Evolutionary conservation across 2,888 invertebrate species (phyloP).

Genomic region (Aphodius granarius): DNA sequence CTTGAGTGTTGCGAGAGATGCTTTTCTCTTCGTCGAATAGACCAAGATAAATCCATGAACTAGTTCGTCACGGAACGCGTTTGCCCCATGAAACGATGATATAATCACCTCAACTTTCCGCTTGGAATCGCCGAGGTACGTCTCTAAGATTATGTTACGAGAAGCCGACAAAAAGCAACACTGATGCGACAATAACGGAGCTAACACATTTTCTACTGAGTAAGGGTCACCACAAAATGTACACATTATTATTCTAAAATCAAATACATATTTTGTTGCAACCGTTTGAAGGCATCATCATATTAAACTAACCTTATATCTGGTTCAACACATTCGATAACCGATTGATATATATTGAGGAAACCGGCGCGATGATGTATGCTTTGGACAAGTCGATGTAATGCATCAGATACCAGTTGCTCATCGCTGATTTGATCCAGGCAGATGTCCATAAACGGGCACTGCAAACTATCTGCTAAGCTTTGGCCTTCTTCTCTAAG

Average conservation of each 20-base stretch:
- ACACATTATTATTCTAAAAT: conserved; percentile 84
- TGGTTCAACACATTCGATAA: conserved; percentile 79
- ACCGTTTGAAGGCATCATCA: no score
- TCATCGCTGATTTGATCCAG: conserved; percentile 67
- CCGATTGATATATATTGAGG: conserved; percentile 70
- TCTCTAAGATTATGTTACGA: conserved; percentile 87
- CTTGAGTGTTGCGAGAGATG: conserved; percentile 90
- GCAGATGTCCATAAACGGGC: conserved; percentile 82
- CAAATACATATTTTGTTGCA: background rate
- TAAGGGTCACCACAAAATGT: conserved; percentile 96
- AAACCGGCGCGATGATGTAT: conserved; percentile 79
- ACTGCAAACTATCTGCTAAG: conserved; percentile 84
- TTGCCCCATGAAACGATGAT: conserved; percentile 92
- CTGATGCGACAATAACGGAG: conserved; percentile 84
- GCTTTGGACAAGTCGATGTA: conserved; percentile 73
- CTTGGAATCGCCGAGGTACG: conserved; percentile 88
- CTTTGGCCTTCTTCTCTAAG: conserved; percentile 88
- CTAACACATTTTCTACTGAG: conserved; percentile 85
- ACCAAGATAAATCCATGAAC: conserved; percentile 95
- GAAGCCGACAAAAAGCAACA: conserved; percentile 85
- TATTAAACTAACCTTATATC: conserved; percentile 69
- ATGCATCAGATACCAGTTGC: conserved; percentile 69
- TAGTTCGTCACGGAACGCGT: conserved; percentile 87
- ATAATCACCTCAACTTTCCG: conserved; percentile 87
- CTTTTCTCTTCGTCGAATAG: conserved; percentile 93